Base-by-base conservation (phyloP, 2,797 vertebrate species). In the Molossus molossus region DNA sequence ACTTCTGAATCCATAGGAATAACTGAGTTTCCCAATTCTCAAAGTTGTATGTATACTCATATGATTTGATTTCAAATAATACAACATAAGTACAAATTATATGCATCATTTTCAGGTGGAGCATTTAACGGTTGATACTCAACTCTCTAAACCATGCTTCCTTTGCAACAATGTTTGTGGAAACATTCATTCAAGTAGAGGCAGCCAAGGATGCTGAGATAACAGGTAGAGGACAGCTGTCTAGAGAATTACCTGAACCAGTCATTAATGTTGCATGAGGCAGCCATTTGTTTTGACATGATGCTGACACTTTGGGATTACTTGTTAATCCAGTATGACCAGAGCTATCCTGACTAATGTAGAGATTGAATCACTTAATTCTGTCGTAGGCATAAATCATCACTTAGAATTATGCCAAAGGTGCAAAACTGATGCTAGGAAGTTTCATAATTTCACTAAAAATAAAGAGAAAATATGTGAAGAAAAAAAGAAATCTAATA, bases 381-480 rank as follows among this genome's bases (percentile, higher is more conserved):
- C 14, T 15, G 15, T 50, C 57, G 1, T 79, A 33, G 40, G 1
- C 12, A 80, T 65, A 67, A 23, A 64, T 37, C 10, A 81, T 81
- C 0, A n/a, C 5, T 27, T 64, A 64, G 0, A 5, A 75, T 45
- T 75, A 3, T 50, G 17, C 9, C 33, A 88, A 2, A 50, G 48
- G 40, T 45, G 40, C 40, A 45, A 45, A 90, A 18, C 14, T 81
- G 18, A 92, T 50, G 2, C 3, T 70, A 60, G 20, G 17, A 55
- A 65, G 10, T 23, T 94, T 70, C 4, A 70, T 29, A 14, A 29
- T 83, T 96, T 93, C 80, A 84, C 14, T 58, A 58, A 60, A 91
- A 88, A 12, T 4, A 40, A 27, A 90, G 37, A 33, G 27, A 91
- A 53, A 70, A 13, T 20, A 3, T 9, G 23, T 48, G 6, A 2